Evolutionary conservation across 2,888 invertebrate genomes (phyloP).

Genomic region (Agrochola litura): DNA sequence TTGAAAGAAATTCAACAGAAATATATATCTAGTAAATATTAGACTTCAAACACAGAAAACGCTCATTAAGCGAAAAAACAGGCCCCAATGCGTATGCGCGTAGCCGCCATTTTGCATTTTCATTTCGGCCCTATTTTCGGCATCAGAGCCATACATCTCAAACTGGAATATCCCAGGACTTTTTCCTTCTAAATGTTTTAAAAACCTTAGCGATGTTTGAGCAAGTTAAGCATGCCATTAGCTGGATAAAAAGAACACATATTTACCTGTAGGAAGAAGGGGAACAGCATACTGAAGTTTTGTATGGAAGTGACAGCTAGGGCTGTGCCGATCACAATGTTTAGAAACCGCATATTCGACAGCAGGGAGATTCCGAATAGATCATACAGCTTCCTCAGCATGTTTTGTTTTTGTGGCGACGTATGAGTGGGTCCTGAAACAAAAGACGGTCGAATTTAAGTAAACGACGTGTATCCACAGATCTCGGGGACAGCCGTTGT

Average conservation of each 20-base stretch:
- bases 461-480: background rate
- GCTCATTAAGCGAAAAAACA: background rate
- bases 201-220: background rate
- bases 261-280: slow-evolving; percentile 91
- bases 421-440: slow-evolving; percentile 70
- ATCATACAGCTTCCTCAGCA: slow-evolving; percentile 80
- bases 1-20: background rate
- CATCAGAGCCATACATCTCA: background rate
- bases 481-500: too few species aligned
- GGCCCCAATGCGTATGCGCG: background rate
- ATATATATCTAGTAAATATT: background rate
- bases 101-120: background rate
- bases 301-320: slow-evolving; percentile 92
- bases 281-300: slow-evolving; percentile 93
- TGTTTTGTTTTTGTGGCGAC: slow-evolving; percentile 66
- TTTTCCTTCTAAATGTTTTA: background rate
- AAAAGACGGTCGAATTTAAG: slow-evolving; percentile 13
- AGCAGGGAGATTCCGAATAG: slow-evolving; percentile 92
- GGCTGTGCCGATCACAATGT: slow-evolving; percentile 92
- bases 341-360: slow-evolving; percentile 91
- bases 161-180: background rate
- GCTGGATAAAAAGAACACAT: background rate
- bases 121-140: background rate
- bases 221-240: background rate
- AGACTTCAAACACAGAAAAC: background rate